Base-by-base conservation (phyloP, 2,113 vertebrate species). In the Podilymbus podiceps region DNA sequence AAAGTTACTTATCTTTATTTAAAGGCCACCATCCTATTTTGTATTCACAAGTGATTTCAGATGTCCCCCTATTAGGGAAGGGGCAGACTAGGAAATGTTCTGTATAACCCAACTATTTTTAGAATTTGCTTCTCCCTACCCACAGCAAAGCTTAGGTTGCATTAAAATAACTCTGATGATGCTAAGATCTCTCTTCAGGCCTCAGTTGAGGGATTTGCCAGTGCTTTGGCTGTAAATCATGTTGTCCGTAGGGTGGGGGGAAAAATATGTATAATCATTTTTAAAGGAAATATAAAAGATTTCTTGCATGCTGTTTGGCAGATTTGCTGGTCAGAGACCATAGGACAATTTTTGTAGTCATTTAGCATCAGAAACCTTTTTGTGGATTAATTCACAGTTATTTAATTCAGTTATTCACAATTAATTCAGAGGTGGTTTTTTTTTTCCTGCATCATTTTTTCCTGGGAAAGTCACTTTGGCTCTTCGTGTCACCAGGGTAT, bases 141-240 rank as follows among this genome's bases (percentile, higher is more conserved):
- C 77, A 85, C 77, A 75, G 35, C 42, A 76, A 88, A 91, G 74
- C 42, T 71, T 87, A 69, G 28, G 24, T 64, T 89, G 20, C 42
- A n/a, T 79, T 95, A 88, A 94, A 91, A 79, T 85, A 85, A 80
- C 66, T 74, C 38, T 11, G 13, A 30, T 72, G 62, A 56, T 85
- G 58, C 44, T 73, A 67, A 88, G 47, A 53, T 83, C 24, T 87
- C 24, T 79, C 59, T 49, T 67, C 38, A 90, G 55, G 47, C 25
- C 90, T 96, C 67, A 35, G 11, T 2, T 91, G 58, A 59, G 67
- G 59, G 31, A 83, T 85, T 88, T 91, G 40, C 33, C 31, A 47
- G 3, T 79, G 75, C 91, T 94, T 85, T 85, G 71, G 31, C 82
- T 93, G 63, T 83, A 89, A 95, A 75, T 85, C 28, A 30, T 1